These are phyloP conservation scores for Calidris pugnax DNA, from an alignment of 2,113 vertebrate species.

Conservation along the genomic window DNA sequence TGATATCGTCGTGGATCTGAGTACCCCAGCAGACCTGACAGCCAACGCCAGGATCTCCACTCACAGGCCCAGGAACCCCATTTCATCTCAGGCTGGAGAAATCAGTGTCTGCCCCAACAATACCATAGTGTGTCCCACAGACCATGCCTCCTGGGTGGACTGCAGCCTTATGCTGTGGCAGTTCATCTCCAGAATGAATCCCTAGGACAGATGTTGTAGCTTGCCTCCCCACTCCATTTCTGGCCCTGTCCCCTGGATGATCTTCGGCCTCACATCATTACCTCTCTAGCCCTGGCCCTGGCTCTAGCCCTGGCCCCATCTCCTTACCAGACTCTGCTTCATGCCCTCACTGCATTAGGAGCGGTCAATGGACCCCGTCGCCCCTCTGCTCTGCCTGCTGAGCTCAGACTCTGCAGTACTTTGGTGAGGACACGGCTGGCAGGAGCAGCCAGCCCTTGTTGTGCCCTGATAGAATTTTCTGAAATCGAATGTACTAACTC, in stretches of 20 bases:
- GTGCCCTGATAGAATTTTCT: background rate
- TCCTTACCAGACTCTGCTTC: background rate
- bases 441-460: background rate
- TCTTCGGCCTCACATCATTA: background rate
- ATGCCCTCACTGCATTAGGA: background rate
- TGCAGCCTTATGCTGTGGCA: background rate
- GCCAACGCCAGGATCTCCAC: background rate
- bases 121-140: too few species aligned
- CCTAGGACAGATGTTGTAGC: background rate
- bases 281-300: too few species aligned
- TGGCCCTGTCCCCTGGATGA: background rate
- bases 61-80: background rate
- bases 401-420: background rate
- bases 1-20: background rate
- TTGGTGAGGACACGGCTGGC: background rate
- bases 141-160: background rate
- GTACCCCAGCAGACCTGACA: background rate
- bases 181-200: background rate
- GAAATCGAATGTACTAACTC: background rate
- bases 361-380: accelerated
- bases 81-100: background rate
- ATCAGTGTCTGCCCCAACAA: background rate
- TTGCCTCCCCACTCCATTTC: background rate
- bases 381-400: background rate
- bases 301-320: too few species aligned